Percentiles rank a stretch among this genome's conserved stretches.
Conservation (phyloP, 2,113 vertebrate genomes). For the Cyphomyrus discorhynchus region DNA sequence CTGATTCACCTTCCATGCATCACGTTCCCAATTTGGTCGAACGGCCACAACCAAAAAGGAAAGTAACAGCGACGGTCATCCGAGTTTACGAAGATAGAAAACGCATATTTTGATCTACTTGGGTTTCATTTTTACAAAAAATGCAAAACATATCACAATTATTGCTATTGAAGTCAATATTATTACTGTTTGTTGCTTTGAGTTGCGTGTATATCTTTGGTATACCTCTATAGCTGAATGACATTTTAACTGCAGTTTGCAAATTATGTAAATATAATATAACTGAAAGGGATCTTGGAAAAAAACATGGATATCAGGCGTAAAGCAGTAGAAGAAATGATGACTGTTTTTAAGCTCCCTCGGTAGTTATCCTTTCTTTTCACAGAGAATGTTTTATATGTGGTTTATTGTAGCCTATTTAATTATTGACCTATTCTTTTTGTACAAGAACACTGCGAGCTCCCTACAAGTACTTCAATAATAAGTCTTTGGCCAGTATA, state of each 20-base stretch:
- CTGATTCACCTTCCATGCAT: background rate
- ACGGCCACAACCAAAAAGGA: background rate
- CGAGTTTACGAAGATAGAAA: background rate
- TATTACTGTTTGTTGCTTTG: background rate
- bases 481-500: background rate
- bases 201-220: background rate
- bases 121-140: background rate
- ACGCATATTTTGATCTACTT: background rate
- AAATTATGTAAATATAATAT: background rate
- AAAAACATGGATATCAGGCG: background rate
- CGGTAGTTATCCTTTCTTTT: background rate
- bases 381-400: background rate
- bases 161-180: background rate
- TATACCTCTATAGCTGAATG: background rate
- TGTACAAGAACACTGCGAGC: background rate
- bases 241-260: background rate
- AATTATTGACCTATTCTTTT: background rate
- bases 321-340: background rate
- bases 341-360: background rate
- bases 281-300: background rate
- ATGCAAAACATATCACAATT: background rate
- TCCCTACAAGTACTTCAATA: background rate
- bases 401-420: background rate
- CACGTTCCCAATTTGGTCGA: background rate
- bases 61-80: background rate